Base-by-base conservation (phyloP, 2,113 vertebrate species). In the Salminus brasiliensis region DNA sequence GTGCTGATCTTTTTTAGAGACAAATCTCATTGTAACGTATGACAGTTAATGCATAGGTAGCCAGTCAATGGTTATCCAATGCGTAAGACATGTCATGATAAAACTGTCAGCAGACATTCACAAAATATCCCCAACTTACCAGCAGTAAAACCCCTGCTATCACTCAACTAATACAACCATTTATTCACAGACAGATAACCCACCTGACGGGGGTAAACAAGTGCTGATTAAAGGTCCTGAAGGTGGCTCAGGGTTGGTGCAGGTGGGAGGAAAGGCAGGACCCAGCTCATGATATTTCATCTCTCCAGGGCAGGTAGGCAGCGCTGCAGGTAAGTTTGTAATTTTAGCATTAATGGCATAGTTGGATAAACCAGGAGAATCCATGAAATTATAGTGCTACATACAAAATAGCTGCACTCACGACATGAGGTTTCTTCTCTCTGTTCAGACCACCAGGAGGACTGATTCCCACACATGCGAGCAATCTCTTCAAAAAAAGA, bases 181-280 rank as follows among this genome's bases (percentile, higher is more conserved):
- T n/a, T n/a, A n/a, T n/a, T n/a, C n/a, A n/a, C n/a, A n/a, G n/a
- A n/a, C n/a, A n/a, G n/a, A n/a, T n/a, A 21, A 13, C 80, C 80
- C 43, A 93, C 93, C 90, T 3, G 12, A 0, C 55, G 87, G 79
- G 62, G 92, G 93, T 63, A 87, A 43, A 63, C 93, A 94, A 34
- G 92, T 79, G 55, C 78, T 85, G 65, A 74, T 86, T 1, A 76
- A 27, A 32, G 15, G 47, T 18, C 59, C 39, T 74, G 57, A 78
- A 70, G 5, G 74, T 70, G 3, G 45, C 47, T 81, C n/a, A 5
- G 79, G 90, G 68, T 84, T 88, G 62, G 89, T 91, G 79, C 93
- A 94, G 62, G 87, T 91, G 4, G 89, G 85, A 21, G 85, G 65
- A 65, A 88, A 90, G 27, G 92, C 74, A 0, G 36, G 3, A 21